Base-by-base conservation (phyloP, 2,888 invertebrate species). In the Chaitophorus viminalis region DNA sequence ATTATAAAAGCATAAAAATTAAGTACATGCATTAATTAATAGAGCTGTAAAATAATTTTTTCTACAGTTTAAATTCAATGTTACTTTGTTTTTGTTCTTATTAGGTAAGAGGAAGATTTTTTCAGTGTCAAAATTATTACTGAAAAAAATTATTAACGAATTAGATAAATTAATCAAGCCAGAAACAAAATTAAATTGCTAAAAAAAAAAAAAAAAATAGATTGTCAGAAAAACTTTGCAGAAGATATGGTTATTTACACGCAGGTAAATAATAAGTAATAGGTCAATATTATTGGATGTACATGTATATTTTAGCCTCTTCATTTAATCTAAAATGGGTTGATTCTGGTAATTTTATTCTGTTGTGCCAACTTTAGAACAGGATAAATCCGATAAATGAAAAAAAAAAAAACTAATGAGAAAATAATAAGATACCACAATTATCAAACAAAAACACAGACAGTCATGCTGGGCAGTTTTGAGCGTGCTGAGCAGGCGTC, bases 401-500 rank as follows among this genome's bases (percentile, higher is more conserved):
- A n/a, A n/a, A 39, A 82, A 72, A 70, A 79, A 36, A 77, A 75
- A 89, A 77, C 82, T 39, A 65, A 75, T 75, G 76, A 76, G 81
- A 70, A 86, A 46, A 84, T 88, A 89, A 79, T 88, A 86, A 89
- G 89, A 89, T 84, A 85, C 83, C 65, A 87, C 86, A 89, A 88
- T 82, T 31, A 87, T 74, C 78, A 89, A 82, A 88, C 83, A 89
- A 89, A 83, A 89, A 84, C 75, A 89, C 83, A 88, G 88, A 82
- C 88, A 89, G 86, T 89, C 89, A 89, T 89, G 89, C 89, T 81
- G 85, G 86, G 83, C 84, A 88, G 78, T 89, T 89, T 88, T 89
- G 89, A 81, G 85, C 88, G 83, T 89, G 88, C 82, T 88, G 83
- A 88, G 88, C 88, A 89, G 86, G 85, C 84, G 83, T 85, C 76